Evolutionary conservation across 2,113 vertebrate genomes (phyloP).

Genomic region (Malurus melanocephalus): DNA sequence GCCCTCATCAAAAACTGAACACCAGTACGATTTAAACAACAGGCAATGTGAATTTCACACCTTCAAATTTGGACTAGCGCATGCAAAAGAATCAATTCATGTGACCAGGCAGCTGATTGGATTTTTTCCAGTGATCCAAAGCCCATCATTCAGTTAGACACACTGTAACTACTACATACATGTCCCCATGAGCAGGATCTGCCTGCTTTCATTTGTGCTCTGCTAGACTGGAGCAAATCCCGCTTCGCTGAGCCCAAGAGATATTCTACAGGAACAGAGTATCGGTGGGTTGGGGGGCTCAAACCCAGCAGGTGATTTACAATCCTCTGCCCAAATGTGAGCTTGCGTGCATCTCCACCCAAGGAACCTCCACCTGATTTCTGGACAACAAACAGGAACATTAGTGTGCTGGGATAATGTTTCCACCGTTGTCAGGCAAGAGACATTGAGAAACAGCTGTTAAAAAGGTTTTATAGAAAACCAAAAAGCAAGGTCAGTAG

Average conservation of each 20-base stretch:
- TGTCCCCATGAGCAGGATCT: slow-evolving; percentile 94
- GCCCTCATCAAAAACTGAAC: not conserved
- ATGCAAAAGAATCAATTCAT: slow-evolving; percentile 72
- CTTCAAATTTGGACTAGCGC: slow-evolving; percentile 55
- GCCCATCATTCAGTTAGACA: slow-evolving; percentile 63
- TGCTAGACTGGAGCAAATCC: slow-evolving; percentile 70
- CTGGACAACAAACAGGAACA: slow-evolving; percentile 74
- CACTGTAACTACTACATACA: slow-evolving; percentile 81
- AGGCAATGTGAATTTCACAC: slow-evolving; percentile 41
- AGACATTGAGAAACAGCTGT: not conserved
- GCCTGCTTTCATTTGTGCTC: slow-evolving; percentile 78
- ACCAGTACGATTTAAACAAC: fast-evolving
- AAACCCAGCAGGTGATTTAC: slow-evolving; percentile 95
- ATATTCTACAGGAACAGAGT: slow-evolving; percentile 84
- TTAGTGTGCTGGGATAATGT: slow-evolving; percentile 37
- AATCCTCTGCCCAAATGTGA: slow-evolving; percentile 91
- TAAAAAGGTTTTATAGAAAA: not conserved
- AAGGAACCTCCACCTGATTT: slow-evolving; percentile 73
- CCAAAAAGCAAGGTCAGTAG: not conserved
- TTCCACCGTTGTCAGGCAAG: not conserved
- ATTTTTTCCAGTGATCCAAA: slow-evolving; percentile 63
- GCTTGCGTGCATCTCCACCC: slow-evolving; percentile 83
- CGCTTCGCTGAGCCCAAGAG: slow-evolving; percentile 75
- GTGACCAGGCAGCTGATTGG: slow-evolving; percentile 47
- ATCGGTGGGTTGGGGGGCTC: slow-evolving; percentile 80